Conservation (phyloP, 2,888 invertebrate genomes). For the Xestia ashworthii region DNA sequence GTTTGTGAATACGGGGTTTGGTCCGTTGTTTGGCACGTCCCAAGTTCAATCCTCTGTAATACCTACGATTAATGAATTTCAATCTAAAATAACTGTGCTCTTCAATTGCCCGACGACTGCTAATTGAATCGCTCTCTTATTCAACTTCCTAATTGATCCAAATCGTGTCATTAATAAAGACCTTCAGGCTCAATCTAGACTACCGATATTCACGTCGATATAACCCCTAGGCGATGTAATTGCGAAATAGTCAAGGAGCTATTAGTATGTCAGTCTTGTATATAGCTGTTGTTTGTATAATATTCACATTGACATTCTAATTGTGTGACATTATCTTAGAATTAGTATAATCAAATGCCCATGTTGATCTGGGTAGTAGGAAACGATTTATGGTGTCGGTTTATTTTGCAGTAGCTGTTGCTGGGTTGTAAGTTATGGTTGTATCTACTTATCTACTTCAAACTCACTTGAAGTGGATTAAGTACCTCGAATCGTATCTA, state of each 20-base stretch:
- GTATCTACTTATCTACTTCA: not conserved
- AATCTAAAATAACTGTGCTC: not conserved
- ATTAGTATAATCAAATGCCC: constrained; percentile 52
- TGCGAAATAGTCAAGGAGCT: constrained; percentile 31
- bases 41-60: not conserved
- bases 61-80: not conserved
- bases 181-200: constrained; percentile 1
- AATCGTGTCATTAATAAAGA: constrained; percentile 33
- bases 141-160: constrained; percentile 14
- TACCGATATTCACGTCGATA: constrained; percentile 41
- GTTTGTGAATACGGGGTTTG: too few species aligned
- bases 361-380: constrained; percentile 28
- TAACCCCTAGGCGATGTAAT: constrained; percentile 38
- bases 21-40: not conserved
- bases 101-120: constrained; percentile 18
- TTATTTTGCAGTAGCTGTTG: constrained; percentile 17
- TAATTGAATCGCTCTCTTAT: constrained; percentile 37
- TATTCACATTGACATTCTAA: constrained; percentile 57
- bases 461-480: not conserved
- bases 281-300: constrained; percentile 44
- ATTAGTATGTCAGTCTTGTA: constrained; percentile 47
- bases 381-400: constrained; percentile 21
- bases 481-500: not conserved
- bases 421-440: not conserved
- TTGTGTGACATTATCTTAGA: constrained; percentile 46